A percentile compares a stretch with the other conserved stretches of the same genome.
These are phyloP conservation scores for Gambusia holbrooki DNA, from an alignment of 2,113 vertebrate species.

Conservation along the genomic window DNA sequence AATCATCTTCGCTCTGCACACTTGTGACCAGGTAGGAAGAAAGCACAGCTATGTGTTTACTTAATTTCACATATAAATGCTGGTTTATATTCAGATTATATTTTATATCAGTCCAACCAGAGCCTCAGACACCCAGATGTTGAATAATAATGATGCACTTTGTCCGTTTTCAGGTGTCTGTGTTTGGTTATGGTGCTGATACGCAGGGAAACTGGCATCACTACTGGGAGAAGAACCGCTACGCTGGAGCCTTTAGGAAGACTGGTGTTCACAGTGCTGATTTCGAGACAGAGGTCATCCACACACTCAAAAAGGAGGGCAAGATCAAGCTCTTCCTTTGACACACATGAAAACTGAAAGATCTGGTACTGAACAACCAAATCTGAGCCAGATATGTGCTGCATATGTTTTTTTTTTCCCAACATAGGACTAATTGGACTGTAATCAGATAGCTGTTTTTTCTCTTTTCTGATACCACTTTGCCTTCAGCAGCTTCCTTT, in stretches of 20 bases:
- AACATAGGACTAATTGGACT: neutral
- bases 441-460: neutral
- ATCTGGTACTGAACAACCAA: slow-evolving; percentile 10
- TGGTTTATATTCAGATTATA: too few relatives aligned
- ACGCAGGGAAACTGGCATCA: slow-evolving; percentile 85
- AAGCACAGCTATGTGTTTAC: neutral
- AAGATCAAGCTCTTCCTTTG: slow-evolving; percentile 78
- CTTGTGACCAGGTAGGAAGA: slow-evolving; percentile 78
- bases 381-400: slow-evolving; percentile 1
- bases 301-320: slow-evolving; percentile 69
- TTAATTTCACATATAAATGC: neutral
- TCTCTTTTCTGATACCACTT: neutral
- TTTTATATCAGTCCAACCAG: too few relatives aligned
- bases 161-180: slow-evolving; percentile 74
- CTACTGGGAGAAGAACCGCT: slow-evolving; percentile 83
- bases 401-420: neutral
- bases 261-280: slow-evolving; percentile 80
- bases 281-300: slow-evolving; percentile 76
- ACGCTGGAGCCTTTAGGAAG: slow-evolving; percentile 80
- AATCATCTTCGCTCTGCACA: slow-evolving; percentile 81
- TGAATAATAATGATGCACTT: neutral
- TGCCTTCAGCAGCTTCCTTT: slow-evolving; percentile 22
- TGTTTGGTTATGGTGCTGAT: slow-evolving; percentile 85
- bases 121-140: neutral
- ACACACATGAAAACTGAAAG: slow-evolving; percentile 2